Evolutionary conservation across 2,888 invertebrate species (phyloP).

Genomic region (Leptinotarsa juncta): DNA sequence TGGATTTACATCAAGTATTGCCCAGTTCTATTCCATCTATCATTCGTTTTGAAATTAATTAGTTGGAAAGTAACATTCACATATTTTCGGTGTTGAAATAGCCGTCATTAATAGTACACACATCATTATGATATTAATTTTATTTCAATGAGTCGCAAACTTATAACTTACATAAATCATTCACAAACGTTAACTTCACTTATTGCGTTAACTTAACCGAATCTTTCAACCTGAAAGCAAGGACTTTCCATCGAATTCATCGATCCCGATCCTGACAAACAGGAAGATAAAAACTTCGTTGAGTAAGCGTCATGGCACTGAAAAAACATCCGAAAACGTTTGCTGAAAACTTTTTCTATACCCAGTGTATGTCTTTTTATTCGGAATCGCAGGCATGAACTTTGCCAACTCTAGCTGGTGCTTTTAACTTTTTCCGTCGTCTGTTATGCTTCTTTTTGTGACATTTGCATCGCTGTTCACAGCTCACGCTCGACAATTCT

Average conservation of each 20-base stretch:
- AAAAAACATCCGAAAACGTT: conserved; percentile 46
- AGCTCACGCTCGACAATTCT: conserved; percentile 24
- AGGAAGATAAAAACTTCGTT: conserved; percentile 56
- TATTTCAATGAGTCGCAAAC: no score
- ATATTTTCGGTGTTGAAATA: no score
- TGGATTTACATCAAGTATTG: no score
- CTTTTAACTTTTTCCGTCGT: conserved; percentile 45
- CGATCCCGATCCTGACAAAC: conserved; percentile 49
- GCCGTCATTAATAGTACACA: no score
- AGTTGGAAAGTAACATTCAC: no score
- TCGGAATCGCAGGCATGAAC: conserved; percentile 38
- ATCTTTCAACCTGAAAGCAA: neutral
- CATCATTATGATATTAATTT: no score
- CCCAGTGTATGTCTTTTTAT: conserved; percentile 43
- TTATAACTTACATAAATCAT: no score
- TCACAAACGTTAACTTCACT: no score
- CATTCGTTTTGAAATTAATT: no score
- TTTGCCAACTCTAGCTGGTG: conserved; percentile 35
- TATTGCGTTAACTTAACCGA: neutral
- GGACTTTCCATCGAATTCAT: neutral
- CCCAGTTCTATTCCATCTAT: no score
- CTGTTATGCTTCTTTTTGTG: conserved; percentile 45
- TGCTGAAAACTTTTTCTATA: conserved; percentile 51
- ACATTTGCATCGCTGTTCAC: conserved; percentile 51
- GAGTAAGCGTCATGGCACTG: conserved; percentile 46